Evolutionary conservation across 1,140 invertebrate genomes (phyloP), one percentile per base, ranked within the genome.

Genomic region (Harpegnathos saltator): DNA sequence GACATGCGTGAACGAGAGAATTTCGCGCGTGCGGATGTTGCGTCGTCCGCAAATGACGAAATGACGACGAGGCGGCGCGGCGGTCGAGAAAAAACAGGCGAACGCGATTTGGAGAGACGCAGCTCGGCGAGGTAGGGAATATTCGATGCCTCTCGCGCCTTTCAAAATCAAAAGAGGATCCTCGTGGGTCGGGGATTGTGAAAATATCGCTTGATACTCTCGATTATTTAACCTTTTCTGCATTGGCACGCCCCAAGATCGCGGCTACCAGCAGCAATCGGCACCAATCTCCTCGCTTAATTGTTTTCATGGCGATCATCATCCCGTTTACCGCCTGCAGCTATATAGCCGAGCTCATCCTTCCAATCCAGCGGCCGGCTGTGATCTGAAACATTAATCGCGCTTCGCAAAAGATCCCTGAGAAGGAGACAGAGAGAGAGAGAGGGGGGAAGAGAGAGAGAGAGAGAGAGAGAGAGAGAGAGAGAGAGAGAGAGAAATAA

Each of bases 211-310:
- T 80, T 48, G 15, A 14, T 19, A 38, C 59, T 29, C 24, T 73
- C 5, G 9, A 44, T 19, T 66, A 61, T 29, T 59, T 59, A 56
- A 86, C 84, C 84, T 87, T 87, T 73, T 72, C 68, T 22, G 84
- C 65, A 17, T 56, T 12, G 50, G 72, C 44, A 38, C 24, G 48
- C 19, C 12, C 24, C 5, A 85, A 22, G 17, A 77, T 71, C 17
- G 24, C 7, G 4, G 4, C 22, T 14, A 44, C 38, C 29, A 77
- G 9, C 29, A 58, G 17, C 4, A 77, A 29, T 19, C 29, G 29
- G 26, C 44, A 83, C 85, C 78, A 85, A 54, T 66, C 17, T 54
- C 52, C 14, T 38, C 14, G 80, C 52, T 17, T 81, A n/a, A 9
- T 77, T 56, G 12, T 66, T 26, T 66, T 77, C 84, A 87, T 87